phyloP scores from a whole-genome alignment of 1,140 invertebrate genomes.

The Lepidurus packardi region DNA sequence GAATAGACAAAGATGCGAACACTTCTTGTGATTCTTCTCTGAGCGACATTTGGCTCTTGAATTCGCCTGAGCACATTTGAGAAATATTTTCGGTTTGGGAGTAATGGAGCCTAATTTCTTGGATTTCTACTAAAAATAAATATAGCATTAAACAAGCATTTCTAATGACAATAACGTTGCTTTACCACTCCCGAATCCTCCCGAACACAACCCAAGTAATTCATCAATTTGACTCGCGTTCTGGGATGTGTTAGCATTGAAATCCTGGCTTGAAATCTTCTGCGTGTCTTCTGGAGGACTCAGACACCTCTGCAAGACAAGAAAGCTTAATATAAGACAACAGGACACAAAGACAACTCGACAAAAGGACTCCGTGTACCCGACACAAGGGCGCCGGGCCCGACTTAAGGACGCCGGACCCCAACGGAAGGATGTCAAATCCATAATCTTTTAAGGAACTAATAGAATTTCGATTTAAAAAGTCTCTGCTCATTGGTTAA shows the following conservation, averaged over 20 bases:
- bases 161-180: neutral
- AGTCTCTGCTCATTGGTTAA: too few relatives aligned
- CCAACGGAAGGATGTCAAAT: too few relatives aligned
- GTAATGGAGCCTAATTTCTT: neutral
- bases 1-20: neutral
- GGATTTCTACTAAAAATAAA: neutral
- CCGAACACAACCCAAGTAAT: slow-evolving; percentile 10
- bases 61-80: neutral
- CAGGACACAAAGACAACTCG: too few relatives aligned
- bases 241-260: neutral
- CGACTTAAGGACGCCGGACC: too few relatives aligned
- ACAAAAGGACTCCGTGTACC: too few relatives aligned
- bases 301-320: neutral
- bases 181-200: neutral
- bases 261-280: neutral
- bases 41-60: neutral
- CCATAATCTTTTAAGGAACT: too few relatives aligned
- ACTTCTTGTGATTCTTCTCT: neutral
- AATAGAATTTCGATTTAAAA: too few relatives aligned
- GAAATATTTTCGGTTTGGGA: neutral
- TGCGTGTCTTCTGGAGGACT: neutral
- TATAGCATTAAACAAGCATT: neutral
- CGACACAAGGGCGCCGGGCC: too few relatives aligned
- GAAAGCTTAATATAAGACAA: neutral
- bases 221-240: neutral